Evolutionary conservation across 2,797 vertebrate species (phyloP), one percentile per base, ranked within the genome.

Genomic region (Aselliscus stoliczkanus): DNA sequence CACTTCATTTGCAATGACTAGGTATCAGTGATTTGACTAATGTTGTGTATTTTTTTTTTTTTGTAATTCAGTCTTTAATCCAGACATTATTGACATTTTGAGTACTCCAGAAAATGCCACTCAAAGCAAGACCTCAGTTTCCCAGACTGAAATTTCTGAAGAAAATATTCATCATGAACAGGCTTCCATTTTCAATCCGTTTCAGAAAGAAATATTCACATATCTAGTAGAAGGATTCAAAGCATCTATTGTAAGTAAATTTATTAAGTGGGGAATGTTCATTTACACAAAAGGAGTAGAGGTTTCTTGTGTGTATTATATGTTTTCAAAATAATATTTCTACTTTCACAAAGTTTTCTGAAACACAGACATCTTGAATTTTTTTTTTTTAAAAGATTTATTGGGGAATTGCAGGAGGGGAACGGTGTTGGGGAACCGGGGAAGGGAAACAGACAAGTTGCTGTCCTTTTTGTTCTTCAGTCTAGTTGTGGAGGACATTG

Each of bases 191-290:
- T 99, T 98, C 98, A 99, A 99, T 97, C 99, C 98, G 97, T 99
- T 99, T 97, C 99, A 99, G 97, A 99, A 99, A 97, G 99, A 99
- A 97, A 98, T 99, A 95, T 98, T 99, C 67, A 99, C 98, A 73
- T 99, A 99, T 75, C 99, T 99, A 99, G 98, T 99, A 97, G 99
- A 99, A 76, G 99, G 99, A 84, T 99, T 99, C 97, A 99, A 99
- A 98, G 98, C 99, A 76, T 99, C 99, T 79, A 93, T 98, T 98
- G 99, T 99, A 98, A 99, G 99, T 98, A 97, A 90, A 93, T 58
- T 58, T 29, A 86, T 91, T 56, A 39, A 44, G 52, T 96, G 82
- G 67, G 13, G 85, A 47, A 25, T 95, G 17, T 87, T 76, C 29
- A 72, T 84, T 93, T 37, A 64, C 27, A 42, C 65, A 88, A 67